Conservation (phyloP, 2,888 invertebrate genomes). For the Agapostemon virescens region DNA sequence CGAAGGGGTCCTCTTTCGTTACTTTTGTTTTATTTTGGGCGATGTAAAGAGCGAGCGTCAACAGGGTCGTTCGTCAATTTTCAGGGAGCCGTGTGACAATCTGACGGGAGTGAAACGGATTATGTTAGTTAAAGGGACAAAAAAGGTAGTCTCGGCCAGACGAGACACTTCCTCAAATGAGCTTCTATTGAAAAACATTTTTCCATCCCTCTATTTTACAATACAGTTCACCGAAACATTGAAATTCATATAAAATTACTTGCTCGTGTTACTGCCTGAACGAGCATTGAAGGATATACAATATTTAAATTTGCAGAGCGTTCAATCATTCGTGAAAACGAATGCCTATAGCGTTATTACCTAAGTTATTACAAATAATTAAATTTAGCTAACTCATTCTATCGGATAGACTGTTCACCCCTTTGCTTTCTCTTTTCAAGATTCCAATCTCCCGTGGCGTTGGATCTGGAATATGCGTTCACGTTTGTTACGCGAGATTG, state of each 20-base stretch:
- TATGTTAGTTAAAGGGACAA: constrained; percentile 63
- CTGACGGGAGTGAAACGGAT: constrained; percentile 65
- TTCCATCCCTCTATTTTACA: neutral
- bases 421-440: constrained; percentile 51
- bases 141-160: constrained; percentile 41
- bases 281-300: constrained; percentile 4
- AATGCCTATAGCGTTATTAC: constrained; percentile 34
- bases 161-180: constrained; percentile 59
- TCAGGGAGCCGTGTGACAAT: constrained; percentile 41
- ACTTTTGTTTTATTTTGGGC: constrained; percentile 73
- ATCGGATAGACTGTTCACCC: constrained; percentile 40
- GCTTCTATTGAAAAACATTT: constrained; percentile 38
- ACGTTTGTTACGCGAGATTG: constrained; percentile 72
- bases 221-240: neutral
- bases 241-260: neutral
- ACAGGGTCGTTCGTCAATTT: constrained; percentile 77
- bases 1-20: constrained; percentile 57
- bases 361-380: constrained; percentile 43
- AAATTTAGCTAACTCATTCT: constrained; percentile 60
- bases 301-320: neutral
- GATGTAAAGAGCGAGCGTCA: constrained; percentile 74
- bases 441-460: constrained; percentile 41
- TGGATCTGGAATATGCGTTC: constrained; percentile 35
- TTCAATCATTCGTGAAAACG: constrained; percentile 27
- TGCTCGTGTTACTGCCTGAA: neutral